Percentiles rank a stretch among this genome's conserved stretches.
These are phyloP conservation scores for Myiagra hebetior DNA, from an alignment of 2,113 vertebrate genomes.

Conservation along the genomic window DNA sequence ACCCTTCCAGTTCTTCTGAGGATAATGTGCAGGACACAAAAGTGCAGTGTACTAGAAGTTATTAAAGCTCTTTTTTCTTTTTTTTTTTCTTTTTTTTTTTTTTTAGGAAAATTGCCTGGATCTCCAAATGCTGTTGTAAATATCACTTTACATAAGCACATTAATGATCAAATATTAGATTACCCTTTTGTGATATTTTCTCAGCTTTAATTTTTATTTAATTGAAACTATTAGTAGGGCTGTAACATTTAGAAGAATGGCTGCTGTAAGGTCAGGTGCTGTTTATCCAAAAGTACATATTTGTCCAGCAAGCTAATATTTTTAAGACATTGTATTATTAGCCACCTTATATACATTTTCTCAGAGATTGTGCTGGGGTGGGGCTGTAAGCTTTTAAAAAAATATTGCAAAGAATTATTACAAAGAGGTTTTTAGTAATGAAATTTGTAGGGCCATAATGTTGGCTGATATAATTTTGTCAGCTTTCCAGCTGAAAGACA, in stretches of 20 bases:
- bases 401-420: not conserved
- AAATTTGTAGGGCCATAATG: not conserved
- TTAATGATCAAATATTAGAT: constrained; percentile 78
- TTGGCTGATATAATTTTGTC: not conserved
- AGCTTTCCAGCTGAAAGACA: not conserved
- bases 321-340: constrained; percentile 41
- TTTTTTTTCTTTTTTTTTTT: not conserved
- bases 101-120: not conserved
- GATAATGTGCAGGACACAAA: not conserved
- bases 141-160: constrained; percentile 65
- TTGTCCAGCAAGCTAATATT: constrained; percentile 65
- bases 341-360: constrained; percentile 8
- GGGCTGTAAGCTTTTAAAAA: not conserved
- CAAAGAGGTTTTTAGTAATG: not conserved
- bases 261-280: constrained; percentile 58
- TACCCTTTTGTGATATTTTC: constrained; percentile 81
- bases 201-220: constrained; percentile 81
- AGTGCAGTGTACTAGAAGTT: not conserved
- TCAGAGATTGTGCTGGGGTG: not conserved
- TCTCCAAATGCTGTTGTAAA: constrained; percentile 62
- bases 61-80: not conserved
- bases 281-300: constrained; percentile 68
- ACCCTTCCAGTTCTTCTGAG: not conserved
- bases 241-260: constrained; percentile 75
- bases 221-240: constrained; percentile 72